Conservation (phyloP, 1,140 invertebrate genomes). For the Oreohelix idahoensis region DNA sequence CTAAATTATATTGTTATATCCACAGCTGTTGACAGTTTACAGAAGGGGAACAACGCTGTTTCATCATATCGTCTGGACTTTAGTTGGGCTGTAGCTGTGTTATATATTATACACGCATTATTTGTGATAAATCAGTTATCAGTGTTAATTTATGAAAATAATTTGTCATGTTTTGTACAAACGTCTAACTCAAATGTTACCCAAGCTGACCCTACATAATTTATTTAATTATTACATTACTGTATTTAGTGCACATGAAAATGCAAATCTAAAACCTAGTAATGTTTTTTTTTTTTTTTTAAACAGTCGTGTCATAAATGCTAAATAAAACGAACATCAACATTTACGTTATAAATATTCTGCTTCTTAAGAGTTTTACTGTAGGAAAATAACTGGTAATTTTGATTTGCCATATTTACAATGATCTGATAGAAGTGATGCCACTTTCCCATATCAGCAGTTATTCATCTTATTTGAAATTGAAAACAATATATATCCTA, state of each 20-base stretch:
- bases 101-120: not conserved
- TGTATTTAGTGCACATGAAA: not conserved
- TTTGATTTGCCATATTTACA: too few species aligned
- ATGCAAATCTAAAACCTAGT: too few species aligned
- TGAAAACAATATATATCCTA: too few species aligned
- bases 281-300: too few species aligned
- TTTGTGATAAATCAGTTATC: not conserved
- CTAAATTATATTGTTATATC: not conserved
- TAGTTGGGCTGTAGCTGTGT: not conserved
- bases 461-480: too few species aligned
- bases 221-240: not conserved
- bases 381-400: too few species aligned
- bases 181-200: not conserved
- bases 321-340: too few species aligned
- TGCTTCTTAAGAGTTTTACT: too few species aligned
- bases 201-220: not conserved
- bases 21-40: not conserved
- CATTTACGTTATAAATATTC: too few species aligned
- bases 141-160: not conserved
- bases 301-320: too few species aligned
- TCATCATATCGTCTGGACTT: not conserved
- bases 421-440: too few species aligned
- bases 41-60: not conserved
- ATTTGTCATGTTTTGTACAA: not conserved
- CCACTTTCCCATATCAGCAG: too few species aligned